Evolutionary conservation across 2,797 vertebrate species (phyloP), one percentile per base, ranked within the genome.

Genomic region (Petrocephalus sullivani): DNA sequence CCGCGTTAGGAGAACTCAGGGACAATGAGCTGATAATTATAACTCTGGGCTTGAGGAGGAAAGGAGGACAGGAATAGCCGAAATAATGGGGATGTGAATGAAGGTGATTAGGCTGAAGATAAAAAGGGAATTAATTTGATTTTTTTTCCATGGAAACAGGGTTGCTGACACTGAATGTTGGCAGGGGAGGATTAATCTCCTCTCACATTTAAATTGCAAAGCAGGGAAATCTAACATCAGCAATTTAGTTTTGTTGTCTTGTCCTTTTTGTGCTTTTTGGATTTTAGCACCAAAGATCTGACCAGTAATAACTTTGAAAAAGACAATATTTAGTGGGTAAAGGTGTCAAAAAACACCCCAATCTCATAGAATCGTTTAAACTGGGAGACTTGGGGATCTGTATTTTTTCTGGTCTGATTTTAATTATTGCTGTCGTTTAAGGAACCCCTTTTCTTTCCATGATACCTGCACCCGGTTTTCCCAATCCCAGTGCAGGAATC

Each of bases 401-500:
- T 56, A 28, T 57, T 28, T 33, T 54, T 85, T 56, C 82, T 57
- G 83, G 1, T 85, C 12, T 7, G 23, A 54, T 85, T 85, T 56
- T 57, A 54, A 84, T 51, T 28, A 28, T 75, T 41, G 60, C 33
- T 21, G 37, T 71, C 10, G 54, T 49, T 12, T 85, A 67, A 85
- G 33, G 82, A 49, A 46, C 19, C 46, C 33, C 16, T 57, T 9
- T 71, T 54, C 23, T 23, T 46, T 21, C 16, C 51, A 54, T 84
- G 51, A 23, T 12, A 53, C 81, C 84, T 85, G 23, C 10, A 16
- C 57, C 75, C 14, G 75, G 75, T 19, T 46, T 28, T 81, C 16
- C 28, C 46, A 53, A 71, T 88, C 4, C 9, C 91, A 96, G 96
- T 92, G 92, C 95, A 94, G 90, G 95, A 61, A 23, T 88, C 60